These are phyloP conservation scores for Pentalonia nigronervosa DNA, from an alignment of 1,140 invertebrate genomes.

Conservation along the genomic window DNA sequence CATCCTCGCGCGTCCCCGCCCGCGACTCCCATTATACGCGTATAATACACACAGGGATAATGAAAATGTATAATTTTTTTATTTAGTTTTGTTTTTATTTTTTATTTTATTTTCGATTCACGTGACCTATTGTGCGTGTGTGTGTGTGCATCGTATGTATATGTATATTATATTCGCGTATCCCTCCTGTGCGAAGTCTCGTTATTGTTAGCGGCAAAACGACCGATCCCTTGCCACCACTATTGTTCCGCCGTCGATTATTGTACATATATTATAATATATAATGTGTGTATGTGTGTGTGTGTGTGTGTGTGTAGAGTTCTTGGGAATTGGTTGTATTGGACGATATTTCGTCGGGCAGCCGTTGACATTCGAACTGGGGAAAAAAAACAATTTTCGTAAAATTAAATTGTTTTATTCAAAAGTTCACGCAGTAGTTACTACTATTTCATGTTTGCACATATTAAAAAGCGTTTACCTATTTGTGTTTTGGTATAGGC, in stretches of 20 bases:
- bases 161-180: not conserved
- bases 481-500: not conserved
- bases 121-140: conserved; percentile 37
- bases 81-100: not conserved
- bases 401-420: not conserved
- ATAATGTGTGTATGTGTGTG: not conserved
- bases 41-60: conserved; percentile 9
- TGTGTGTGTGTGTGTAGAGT: not conserved
- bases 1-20: not conserved
- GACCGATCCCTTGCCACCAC: not conserved
- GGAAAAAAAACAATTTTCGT: not conserved
- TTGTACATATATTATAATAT: not conserved
- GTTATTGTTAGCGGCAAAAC: conserved; percentile 35
- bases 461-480: not conserved
- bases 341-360: not conserved
- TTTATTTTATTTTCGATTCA: conserved; percentile 28
- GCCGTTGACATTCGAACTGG: conserved; percentile 5
- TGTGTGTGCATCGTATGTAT: not conserved
- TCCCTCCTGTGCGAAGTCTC: conserved; percentile 18
- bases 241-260: not conserved
- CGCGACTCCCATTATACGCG: no score
- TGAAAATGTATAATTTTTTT: conserved; percentile 48
- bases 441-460: not conserved
- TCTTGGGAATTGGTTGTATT: not conserved
- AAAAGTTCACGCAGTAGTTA: not conserved